phyloP scores from a whole-genome alignment of 1,140 invertebrate genomes.

The Goniozus legneri region DNA sequence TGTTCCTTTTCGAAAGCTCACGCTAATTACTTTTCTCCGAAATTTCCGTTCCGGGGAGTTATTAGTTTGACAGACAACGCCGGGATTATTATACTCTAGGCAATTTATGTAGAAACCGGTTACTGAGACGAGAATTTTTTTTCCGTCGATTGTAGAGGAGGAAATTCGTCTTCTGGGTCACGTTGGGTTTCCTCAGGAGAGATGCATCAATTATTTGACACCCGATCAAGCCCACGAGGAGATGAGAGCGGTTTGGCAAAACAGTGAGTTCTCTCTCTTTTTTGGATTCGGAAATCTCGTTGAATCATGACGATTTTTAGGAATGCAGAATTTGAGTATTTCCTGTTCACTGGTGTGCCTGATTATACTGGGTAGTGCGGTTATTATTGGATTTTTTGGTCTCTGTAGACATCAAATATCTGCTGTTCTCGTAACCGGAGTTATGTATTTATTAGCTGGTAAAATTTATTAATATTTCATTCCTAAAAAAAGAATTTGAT shows the following conservation, averaged over 20 bases:
- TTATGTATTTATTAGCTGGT: constrained; percentile 89
- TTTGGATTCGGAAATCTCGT: background rate
- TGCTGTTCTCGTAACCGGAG: constrained; percentile 84
- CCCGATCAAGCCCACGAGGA: constrained; percentile 62
- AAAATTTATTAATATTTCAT: too few species aligned
- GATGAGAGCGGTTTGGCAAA: constrained; percentile 75
- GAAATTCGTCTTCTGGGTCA: constrained; percentile 64
- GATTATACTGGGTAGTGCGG: constrained; percentile 78
- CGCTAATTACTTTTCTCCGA: constrained; percentile 1
- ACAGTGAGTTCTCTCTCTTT: constrained; percentile 60
- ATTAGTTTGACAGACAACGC: background rate
- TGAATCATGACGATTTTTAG: constrained; percentile 47
- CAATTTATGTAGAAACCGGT: too few species aligned
- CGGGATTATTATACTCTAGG: background rate
- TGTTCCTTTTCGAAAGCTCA: constrained; percentile 9
- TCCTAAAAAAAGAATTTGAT: too few species aligned
- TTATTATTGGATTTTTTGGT: constrained; percentile 79
- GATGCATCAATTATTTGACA: constrained; percentile 76
- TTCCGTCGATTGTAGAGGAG: constrained; percentile 67
- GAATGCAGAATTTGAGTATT: constrained; percentile 91
- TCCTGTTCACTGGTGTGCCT: constrained; percentile 86
- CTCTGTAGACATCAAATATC: constrained; percentile 84
- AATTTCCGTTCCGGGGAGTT: background rate
- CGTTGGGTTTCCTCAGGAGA: constrained; percentile 66
- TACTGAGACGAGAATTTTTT: too few species aligned